phyloP scores from a whole-genome alignment of 2,888 invertebrate genomes.

The Teleogryllus oceanicus region DNA sequence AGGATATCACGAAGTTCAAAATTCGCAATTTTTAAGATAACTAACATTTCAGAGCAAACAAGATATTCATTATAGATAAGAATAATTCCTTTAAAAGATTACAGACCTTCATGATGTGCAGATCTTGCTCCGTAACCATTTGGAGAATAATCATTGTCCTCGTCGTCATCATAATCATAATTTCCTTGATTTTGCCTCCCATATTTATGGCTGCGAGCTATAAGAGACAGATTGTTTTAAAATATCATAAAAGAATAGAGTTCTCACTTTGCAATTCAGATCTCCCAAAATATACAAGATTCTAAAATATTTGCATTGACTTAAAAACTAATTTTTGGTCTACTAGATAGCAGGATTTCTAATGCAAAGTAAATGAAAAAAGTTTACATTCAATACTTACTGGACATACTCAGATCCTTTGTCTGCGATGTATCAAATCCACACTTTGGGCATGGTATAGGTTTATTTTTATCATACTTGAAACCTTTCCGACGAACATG shows the following conservation, averaged over 20 bases:
- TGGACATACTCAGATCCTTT: constrained; percentile 93
- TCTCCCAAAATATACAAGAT: background rate
- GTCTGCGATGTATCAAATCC: constrained; percentile 88
- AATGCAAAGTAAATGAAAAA: no score
- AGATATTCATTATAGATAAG: no score
- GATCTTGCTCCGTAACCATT: constrained; percentile 29
- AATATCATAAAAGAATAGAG: no score
- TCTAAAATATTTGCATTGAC: background rate
- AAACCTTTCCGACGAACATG: constrained; percentile 89
- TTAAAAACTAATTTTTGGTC: no score
- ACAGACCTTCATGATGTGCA: no score
- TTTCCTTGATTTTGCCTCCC: constrained; percentile 73
- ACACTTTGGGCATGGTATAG: constrained; percentile 92
- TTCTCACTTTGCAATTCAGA: no score
- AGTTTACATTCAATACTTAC: constrained; percentile 52
- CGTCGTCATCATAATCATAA: constrained; percentile 62
- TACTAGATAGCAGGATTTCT: no score
- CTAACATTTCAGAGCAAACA: no score
- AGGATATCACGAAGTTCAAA: no score
- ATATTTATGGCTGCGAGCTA: constrained; percentile 82
- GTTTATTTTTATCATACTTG: constrained; percentile 78
- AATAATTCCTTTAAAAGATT: no score
- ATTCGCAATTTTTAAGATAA: no score
- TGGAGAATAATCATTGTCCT: constrained; percentile 47
- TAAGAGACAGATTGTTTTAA: constrained; percentile 39